Base-by-base conservation (phyloP, 2,797 vertebrate genomes). In the Typhlichthys eigenmanni region DNA sequence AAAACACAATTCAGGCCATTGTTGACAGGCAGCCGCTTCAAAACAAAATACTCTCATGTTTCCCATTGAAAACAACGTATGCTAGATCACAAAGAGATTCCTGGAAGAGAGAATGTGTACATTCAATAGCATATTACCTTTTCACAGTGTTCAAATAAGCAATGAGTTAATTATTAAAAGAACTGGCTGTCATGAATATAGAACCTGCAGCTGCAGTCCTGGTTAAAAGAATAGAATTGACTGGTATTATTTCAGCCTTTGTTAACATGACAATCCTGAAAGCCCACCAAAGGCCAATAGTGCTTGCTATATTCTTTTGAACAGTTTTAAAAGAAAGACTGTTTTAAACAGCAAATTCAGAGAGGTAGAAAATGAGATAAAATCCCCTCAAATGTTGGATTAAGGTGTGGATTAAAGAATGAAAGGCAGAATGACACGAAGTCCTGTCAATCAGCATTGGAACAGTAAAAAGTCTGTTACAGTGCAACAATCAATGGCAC, bases 371-470 rank as follows among this genome's bases (percentile, higher is more conserved):
- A 75, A 61, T 69, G 12, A 2, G 57, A 58, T 75, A 75, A 70
- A 77, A 62, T 62, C 57, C 61, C 58, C 50, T 32, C 56, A 16
- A 17, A 68, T 76, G 68, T 80, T 75, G 19, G 19, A 19, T 19
- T 19, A 19, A 19, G 19, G 67, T 49, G 64, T 62, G 66, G 70
- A 62, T 71, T 67, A 70, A 83, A 80, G 3, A 70, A 84, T 80
- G 2, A 46, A 76, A 78, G 73, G 76, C 69, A 59, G 71, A 68
- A 45, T 72, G 79, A 14, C 68, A 78, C 71, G 74, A 54, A 65
- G 58, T 68, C 67, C 83, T 71, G 84, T 80, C 86, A 72, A 81
- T 89, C 82, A 87, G 79, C 64, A 83, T 87, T 87, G 78, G 2
- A 19, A 19, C 19, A 19, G 64, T 60, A 75, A 71, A 68, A 71